Base-by-base conservation (phyloP, 1,140 invertebrate species). In the Bombus picipes region DNA sequence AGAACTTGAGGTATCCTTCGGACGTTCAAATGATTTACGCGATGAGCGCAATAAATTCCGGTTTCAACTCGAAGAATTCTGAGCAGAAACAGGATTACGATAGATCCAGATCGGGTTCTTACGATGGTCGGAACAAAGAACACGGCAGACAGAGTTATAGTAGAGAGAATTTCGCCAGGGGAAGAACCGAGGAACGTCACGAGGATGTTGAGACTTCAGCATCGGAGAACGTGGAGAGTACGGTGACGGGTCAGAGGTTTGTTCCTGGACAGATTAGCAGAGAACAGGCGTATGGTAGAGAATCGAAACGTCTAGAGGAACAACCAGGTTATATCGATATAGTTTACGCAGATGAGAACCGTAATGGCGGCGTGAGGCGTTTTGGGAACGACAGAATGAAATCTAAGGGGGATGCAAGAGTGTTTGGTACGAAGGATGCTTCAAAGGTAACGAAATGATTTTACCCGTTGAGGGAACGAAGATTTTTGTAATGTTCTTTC, bases 271-370 rank as follows among this genome's bases (percentile, higher is more conserved):
- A 13, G 0, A 9, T 43, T 9, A n/a, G 34, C 25, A 86, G 72
- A 18, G 37, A 78, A 15, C 62, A 78, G 18, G 77, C 15, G 37
- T 12, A 39, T 1, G 65, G 41, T 37, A 39, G 39, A 18, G 32
- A 39, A 18, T n/a, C 47, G 12, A 89, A 6, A 28, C 81, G 81
- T 25, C 5, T 89, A 12, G 92, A 94, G 65, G 80, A 92, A 32
- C 91, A 89, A 25, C 88, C 92, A 2, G 93, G 92, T 43, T 95
- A 90, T 62, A 90, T 95, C 12, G 94, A 95, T 15, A 94, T 95
- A 25, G 83, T 95, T 39, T 95, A 95, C 75, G 91, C 92, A 22
- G 91, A 93, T 75, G 89, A 88, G 22, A 88, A 91, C 43, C 39
- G 76, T 37, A 81, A 87, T 8, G 76, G 77, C 0, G 66, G 74